Evolutionary conservation across 2,113 vertebrate genomes (phyloP), one percentile per base, ranked within the genome.

Genomic region (Poeciliopsis retropinna): DNA sequence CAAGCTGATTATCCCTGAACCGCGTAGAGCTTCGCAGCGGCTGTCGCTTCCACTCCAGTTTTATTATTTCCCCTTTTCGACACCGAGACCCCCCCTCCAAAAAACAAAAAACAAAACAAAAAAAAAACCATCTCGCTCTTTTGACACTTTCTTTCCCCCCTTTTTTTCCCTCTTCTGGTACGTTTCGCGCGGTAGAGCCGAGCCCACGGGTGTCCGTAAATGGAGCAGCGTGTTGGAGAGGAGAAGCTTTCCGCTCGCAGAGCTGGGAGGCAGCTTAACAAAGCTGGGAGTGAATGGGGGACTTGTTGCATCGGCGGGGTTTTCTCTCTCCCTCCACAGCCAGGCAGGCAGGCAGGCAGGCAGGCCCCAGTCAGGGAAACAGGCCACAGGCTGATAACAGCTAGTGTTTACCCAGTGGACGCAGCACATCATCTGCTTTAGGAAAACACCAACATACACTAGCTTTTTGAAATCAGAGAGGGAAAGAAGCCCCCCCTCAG

Each of bases 251-350:
- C 19, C 67, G 29, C 67, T 73, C 12, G 81, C 75, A 8, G 79
- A 78, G 80, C 77, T 41, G 75, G 68, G 61, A 85, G 78, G 76
- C 76, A 75, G 83, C 95, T 95, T 95, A 95, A 95, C 94, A 96
- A 96, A 96, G 94, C 87, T 93, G 93, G 94, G 94, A 95, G 95
- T 95, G 95, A 94, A 95, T 94, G 95, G 94, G 94, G 94, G 95
- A 96, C 95, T 95, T 95, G 95, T 96, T 96, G 95, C 96, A 92
- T 94, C 95, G 90, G 89, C 82, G 88, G 87, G 85, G 79, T 73
- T 88, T 88, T 89, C 75, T 75, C 67, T 76, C 17, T 22, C 17
- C 22, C 31, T 32, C 14, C 61, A 32, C 57, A 39, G 34, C 30
- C 30, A 30, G 32, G 32, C 32, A 34, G 34, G 62, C 90, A 90